Conservation (phyloP, 1,140 invertebrate genomes). For the Lordiphosa collinella region DNA sequence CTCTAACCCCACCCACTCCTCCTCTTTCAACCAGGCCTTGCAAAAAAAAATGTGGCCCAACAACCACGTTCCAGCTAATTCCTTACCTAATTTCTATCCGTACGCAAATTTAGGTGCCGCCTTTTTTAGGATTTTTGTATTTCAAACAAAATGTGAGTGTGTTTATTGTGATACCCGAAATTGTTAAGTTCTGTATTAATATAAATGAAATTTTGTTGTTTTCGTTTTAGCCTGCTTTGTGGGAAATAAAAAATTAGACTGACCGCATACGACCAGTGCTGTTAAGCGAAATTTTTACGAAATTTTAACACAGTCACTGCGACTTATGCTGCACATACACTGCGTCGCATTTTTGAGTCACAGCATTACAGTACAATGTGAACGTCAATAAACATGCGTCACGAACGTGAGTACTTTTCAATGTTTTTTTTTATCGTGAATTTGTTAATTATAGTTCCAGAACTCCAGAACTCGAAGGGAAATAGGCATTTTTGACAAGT, state of each 20-base stretch:
- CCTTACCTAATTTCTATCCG: conserved; percentile 55
- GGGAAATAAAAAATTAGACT: neutral
- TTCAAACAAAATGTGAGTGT: conserved; percentile 18
- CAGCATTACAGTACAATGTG: no score
- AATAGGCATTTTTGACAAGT: no score
- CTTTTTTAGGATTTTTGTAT: conserved; percentile 15
- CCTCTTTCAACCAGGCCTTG: neutral
- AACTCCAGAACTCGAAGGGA: no score
- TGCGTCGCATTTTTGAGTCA: no score
- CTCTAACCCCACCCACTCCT: neutral
- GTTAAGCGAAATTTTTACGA: no score
- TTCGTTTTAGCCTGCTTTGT: conserved; percentile 13
- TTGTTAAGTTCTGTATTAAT: conserved; percentile 23
- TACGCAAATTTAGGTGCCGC: conserved; percentile 14
- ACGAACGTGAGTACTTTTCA: no score
- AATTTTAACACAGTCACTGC: no score
- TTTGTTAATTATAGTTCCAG: no score
- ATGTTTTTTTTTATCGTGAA: no score
- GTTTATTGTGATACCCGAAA: conserved; percentile 48
- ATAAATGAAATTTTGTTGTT: conserved; percentile 7
- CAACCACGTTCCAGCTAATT: conserved; percentile 30
- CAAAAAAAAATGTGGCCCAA: conserved; percentile 27
- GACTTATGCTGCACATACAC: no score
- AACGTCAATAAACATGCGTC: no score
- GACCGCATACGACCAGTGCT: no score